Base-by-base conservation (phyloP, 2,888 invertebrate genomes). In the Phaonia tiefii region DNA sequence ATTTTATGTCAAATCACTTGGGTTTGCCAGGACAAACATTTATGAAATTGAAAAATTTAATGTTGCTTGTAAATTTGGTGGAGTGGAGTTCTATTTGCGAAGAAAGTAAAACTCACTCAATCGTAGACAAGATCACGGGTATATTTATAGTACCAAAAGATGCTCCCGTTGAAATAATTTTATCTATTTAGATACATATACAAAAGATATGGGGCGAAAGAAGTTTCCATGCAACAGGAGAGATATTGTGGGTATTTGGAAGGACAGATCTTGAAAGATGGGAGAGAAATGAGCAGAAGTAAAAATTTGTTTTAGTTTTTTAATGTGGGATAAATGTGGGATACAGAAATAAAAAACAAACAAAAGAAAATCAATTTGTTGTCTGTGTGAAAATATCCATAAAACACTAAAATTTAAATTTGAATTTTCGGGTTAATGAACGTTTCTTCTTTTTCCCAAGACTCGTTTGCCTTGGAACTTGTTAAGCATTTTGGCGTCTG, bases 401-500 rank as follows among this genome's bases (percentile, higher is more conserved):
- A 63, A 60, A 69, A 66, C 51, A 15, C 63, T 20, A 8, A 3
- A n/a, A 31, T 31, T 31, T 31, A 5, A 46, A 51, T 71, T 72
- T 67, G 10, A 75, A 75, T 75, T 74, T 75, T 75, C 78, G 81
- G 78, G 81, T 75, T 72, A 85, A 84, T 83, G 85, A 84, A 85
- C 85, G 44, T 83, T 79, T 69, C 72, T 77, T 42, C 75, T 80
- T 83, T 83, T 84, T 83, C 49, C 83, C 82, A 86, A 87, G 85
- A 89, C 88, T 86, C 83, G 88, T 89, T 89, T 88, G 88, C 88
- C 88, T 89, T 89, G 88, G 88, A 85, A 85, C 84, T 85, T 85
- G 86, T 84, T 84, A 51, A 79, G 80, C 37, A 49, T 22, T 77
- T 11, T 69, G 49, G 71, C 65, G 42, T 66, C 56, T 74, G 46